Percentiles rank a stretch among this genome's conserved stretches.
These are phyloP conservation scores for Platycercus adscitus DNA, from an alignment of 2,113 vertebrate species.

Conservation along the genomic window DNA sequence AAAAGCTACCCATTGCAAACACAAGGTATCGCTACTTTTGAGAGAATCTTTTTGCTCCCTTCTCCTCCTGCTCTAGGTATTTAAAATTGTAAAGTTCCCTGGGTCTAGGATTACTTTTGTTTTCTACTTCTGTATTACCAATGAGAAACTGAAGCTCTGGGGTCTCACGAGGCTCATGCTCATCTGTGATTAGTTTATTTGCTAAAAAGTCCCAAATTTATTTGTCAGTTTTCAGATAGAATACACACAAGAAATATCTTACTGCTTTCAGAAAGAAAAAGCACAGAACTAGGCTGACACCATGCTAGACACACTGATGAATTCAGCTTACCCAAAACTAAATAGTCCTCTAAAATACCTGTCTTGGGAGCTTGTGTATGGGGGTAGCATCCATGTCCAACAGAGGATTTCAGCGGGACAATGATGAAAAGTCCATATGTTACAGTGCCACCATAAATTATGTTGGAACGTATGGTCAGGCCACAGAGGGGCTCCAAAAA, in stretches of 20 bases:
- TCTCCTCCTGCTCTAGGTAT: not conserved
- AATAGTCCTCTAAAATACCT: not conserved
- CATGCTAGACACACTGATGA: not conserved
- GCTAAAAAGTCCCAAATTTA: not conserved
- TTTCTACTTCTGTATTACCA: not conserved
- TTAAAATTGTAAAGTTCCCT: not conserved
- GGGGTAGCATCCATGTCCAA: conserved; percentile 60
- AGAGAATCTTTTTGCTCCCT: not conserved
- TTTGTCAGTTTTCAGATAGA: not conserved
- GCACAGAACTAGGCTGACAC: not conserved
- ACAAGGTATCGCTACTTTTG: not conserved
- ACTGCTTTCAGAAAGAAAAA: not conserved
- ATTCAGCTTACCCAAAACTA: conserved; percentile 1
- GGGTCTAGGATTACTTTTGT: not conserved
- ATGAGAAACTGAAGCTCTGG: not conserved
- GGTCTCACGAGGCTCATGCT: not conserved
- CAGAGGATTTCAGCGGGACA: conserved; percentile 81
- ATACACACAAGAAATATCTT: not conserved
- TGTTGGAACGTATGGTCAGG: conserved; percentile 81
- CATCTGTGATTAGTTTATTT: not conserved
- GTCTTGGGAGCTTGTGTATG: not conserved
- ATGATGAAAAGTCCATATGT: conserved; percentile 89
- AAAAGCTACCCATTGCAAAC: not conserved
- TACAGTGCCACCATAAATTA: conserved; percentile 86
- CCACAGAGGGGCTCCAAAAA: conserved; percentile 87